These are phyloP conservation scores for Scarus forsteni DNA, from an alignment of 2,797 vertebrate species.

Conservation along the genomic window DNA sequence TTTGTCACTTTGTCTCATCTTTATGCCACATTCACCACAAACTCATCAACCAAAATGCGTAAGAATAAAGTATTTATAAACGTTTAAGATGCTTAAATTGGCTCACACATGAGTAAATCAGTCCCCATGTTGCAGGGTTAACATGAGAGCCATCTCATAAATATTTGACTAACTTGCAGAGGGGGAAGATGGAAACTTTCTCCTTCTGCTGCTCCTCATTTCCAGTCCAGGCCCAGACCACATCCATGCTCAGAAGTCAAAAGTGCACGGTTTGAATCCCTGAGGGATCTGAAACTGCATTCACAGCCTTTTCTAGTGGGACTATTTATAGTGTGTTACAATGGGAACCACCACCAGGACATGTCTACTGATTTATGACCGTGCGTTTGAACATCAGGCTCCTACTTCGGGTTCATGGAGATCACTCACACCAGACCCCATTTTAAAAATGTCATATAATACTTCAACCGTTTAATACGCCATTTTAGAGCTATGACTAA, in stretches of 20 bases:
- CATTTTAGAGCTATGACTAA: no score
- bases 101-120: no score
- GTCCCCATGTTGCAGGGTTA: not conserved
- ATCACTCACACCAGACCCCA: not conserved
- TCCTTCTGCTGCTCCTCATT: not conserved
- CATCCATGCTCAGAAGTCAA: not conserved
- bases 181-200: conserved; percentile 22
- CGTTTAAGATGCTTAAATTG: no score
- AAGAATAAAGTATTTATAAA: no score
- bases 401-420: accelerated
- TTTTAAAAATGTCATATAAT: not conserved
- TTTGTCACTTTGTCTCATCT: no score
- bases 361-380: not conserved
- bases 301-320: not conserved
- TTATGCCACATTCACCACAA: no score
- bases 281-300: not conserved
- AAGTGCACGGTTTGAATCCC: not conserved
- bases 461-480: accelerated
- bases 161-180: conserved; percentile 31
- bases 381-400: not conserved
- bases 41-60: no score
- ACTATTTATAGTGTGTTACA: not conserved
- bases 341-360: not conserved
- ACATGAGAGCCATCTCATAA: conserved; percentile 19
- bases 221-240: not conserved